These are phyloP conservation scores for Grus americana DNA, from an alignment of 2,113 vertebrate genomes.

Conservation along the genomic window DNA sequence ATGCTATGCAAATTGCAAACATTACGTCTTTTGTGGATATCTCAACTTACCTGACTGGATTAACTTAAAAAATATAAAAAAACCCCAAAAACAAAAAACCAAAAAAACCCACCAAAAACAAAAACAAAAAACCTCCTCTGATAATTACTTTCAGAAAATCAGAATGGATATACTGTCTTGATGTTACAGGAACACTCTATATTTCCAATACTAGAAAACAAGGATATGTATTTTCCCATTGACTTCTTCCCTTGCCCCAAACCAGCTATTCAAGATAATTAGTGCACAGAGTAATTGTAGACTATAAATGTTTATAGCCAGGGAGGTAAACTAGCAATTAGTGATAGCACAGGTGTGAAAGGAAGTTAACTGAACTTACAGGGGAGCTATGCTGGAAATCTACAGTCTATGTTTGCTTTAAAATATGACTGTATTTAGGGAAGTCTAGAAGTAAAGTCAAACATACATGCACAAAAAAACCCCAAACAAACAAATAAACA, in stretches of 20 bases:
- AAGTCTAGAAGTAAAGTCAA: neutral
- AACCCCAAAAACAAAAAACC: too few relatives aligned
- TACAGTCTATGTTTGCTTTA: neutral
- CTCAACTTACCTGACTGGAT: neutral
- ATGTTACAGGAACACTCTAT: neutral
- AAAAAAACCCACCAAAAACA: too few relatives aligned
- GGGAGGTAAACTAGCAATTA: slow-evolving; percentile 42
- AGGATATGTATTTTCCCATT: neutral
- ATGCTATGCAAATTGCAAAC: neutral
- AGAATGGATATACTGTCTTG: neutral
- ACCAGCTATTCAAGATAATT: slow-evolving; percentile 36
- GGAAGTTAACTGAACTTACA: slow-evolving; percentile 7
- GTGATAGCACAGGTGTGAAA: slow-evolving; percentile 35
- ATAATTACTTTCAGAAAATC: neutral
- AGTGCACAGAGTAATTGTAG: slow-evolving; percentile 32
- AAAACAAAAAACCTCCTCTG: neutral
- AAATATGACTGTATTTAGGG: neutral
- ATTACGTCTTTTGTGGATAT: neutral
- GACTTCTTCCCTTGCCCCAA: slow-evolving; percentile 16
- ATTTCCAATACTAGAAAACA: neutral
- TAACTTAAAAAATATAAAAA: neutral
- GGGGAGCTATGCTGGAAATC: neutral
- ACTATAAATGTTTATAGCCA: slow-evolving; percentile 39
- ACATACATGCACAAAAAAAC: rapidly evolving
- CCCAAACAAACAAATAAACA: neutral